Evolutionary conservation across 1,140 invertebrate species (phyloP).

Genomic region (Rhyacophila brunnea): DNA sequence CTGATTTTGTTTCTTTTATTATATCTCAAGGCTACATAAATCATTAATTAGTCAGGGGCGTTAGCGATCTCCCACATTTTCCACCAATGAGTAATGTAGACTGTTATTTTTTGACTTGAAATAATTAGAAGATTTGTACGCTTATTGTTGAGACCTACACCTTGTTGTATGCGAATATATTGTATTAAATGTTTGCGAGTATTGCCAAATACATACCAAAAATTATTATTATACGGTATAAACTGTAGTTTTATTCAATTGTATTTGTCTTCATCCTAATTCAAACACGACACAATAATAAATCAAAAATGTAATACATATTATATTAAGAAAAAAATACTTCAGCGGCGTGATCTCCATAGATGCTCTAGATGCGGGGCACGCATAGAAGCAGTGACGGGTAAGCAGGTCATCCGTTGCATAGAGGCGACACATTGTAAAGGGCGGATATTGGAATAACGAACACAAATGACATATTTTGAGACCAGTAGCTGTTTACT

Average conservation of each 20-base stretch:
- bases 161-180: conserved; percentile 38
- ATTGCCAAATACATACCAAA: conserved; percentile 38
- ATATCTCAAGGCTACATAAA: neutral
- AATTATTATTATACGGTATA: conserved; percentile 36
- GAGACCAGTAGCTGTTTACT: too few relatives aligned
- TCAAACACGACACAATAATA: too few relatives aligned
- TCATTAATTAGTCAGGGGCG: neutral
- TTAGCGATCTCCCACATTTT: neutral
- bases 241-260: conserved; percentile 31
- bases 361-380: too few relatives aligned
- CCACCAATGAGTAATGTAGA: conserved; percentile 3
- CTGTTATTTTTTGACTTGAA: conserved; percentile 27
- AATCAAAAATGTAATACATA: too few relatives aligned
- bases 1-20: too few relatives aligned
- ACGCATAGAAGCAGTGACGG: too few relatives aligned
- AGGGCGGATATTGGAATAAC: too few relatives aligned
- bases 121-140: conserved; percentile 34
- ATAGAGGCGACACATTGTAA: too few relatives aligned
- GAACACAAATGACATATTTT: too few relatives aligned
- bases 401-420: too few relatives aligned
- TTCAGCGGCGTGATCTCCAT: too few relatives aligned
- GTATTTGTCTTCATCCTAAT: neutral
- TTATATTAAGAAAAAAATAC: too few relatives aligned
- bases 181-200: conserved; percentile 37
- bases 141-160: conserved; percentile 36